Evolutionary conservation across 2,888 invertebrate genomes (phyloP), one percentile per base, ranked within the genome.

Genomic region (Celastrina argiolus): DNA sequence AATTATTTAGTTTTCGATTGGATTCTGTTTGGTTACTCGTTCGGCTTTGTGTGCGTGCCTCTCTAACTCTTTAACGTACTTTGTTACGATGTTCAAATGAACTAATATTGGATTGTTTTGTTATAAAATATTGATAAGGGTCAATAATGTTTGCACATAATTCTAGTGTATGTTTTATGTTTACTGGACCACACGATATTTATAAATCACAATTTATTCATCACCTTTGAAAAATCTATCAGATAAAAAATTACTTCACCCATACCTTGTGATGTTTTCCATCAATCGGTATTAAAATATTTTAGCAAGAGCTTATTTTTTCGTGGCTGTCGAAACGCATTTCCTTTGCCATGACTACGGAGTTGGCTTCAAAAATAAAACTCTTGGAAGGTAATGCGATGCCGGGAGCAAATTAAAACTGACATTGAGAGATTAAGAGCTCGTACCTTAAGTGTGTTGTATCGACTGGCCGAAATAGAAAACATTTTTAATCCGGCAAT

Each of bases 341-440:
- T 87, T 87, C 84, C 87, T 86, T 81, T 73, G 78, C 78, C 77
- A 80, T 76, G 78, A 77, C 80, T 79, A 79, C 80, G 77, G 76
- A 77, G 77, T 77, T 74, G 74, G 78, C 77, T 82, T 82, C 81
- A 75, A 84, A 88, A 89, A 89, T 86, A 90, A 88, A 88, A 87
- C 83, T 82, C 85, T 82, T 78, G 78, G 82, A 83, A 86, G 81
- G 89, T 88, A 91, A 90, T 85, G 81, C 83, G 90, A 91, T 81
- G 83, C 87, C 78, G 75, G 80, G 78, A 79, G 81, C 84, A 91
- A 91, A 91, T 91, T 89, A 90, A 88, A 83, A 82, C 85, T 83
- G 90, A 91, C 90, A 87, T 85, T 90, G 90, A 91, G 87, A 88
- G 86, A 91, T 91, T 89, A 90, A 85, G 87, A 83, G 81, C 79